Conservation (phyloP, 2,113 vertebrate genomes). For the Elaphurus davidianus region DNA sequence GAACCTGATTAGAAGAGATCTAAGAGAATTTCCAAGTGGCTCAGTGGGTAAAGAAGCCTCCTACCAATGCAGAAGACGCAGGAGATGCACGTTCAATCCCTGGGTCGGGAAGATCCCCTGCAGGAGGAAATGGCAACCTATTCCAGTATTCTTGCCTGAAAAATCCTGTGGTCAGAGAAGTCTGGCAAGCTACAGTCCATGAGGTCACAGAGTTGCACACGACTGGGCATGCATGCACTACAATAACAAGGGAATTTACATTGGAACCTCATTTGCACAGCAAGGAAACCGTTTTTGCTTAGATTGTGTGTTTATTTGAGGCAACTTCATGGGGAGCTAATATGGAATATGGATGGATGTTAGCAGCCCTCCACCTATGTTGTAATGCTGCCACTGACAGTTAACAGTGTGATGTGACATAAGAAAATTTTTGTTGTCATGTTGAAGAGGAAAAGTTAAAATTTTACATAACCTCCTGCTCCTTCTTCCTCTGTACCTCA, state of each 20-base stretch:
- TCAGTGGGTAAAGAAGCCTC: neutral
- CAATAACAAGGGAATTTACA: neutral
- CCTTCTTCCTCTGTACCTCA: neutral
- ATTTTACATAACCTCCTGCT: neutral
- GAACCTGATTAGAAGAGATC: neutral
- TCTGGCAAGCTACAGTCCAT: neutral
- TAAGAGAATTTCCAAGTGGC: neutral
- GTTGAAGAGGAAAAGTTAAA: neutral
- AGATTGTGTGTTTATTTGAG: neutral
- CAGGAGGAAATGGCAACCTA: neutral
- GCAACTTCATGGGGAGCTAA: neutral
- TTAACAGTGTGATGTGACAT: neutral
- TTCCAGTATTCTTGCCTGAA: neutral
- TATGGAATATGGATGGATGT: neutral
- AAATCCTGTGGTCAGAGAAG: neutral
- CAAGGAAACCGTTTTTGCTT: neutral
- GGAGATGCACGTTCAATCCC: neutral
- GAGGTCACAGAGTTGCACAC: fast-evolving
- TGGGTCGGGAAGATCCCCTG: fast-evolving
- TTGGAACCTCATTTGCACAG: neutral
- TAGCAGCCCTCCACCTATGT: neutral
- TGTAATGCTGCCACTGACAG: neutral
- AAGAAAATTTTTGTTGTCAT: neutral
- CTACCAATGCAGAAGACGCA: neutral
- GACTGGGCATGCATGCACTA: neutral